These are phyloP conservation scores for Diglossa cyanea DNA, from an alignment of 2,797 vertebrate species.

Conservation along the genomic window DNA sequence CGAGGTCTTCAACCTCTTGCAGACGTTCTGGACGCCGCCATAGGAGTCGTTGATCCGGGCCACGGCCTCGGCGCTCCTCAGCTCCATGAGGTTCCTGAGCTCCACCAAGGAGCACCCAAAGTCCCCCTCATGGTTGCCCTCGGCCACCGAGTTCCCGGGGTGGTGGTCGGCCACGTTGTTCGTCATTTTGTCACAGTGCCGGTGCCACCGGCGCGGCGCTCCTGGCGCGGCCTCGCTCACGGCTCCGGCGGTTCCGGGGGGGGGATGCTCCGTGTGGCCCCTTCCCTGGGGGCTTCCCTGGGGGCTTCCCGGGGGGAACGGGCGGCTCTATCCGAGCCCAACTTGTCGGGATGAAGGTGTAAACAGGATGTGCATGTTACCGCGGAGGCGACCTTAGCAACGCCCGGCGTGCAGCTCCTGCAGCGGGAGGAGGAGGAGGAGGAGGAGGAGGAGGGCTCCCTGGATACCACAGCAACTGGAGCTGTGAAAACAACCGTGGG, in stretches of 20 bases:
- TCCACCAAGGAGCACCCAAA: constrained; percentile 86
- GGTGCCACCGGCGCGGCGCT: not conserved
- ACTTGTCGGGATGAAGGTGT: constrained; percentile 73
- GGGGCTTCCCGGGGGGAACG: constrained; percentile 33
- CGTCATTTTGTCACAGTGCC: constrained; percentile 73
- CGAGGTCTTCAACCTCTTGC: constrained; percentile 89
- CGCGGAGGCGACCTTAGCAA: constrained; percentile 78
- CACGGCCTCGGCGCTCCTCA: constrained; percentile 85
- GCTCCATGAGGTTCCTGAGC: constrained; percentile 89
- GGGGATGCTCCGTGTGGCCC: not conserved
- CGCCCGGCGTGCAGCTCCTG: constrained; percentile 72
- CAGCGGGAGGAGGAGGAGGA: not conserved
- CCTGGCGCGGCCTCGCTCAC: not conserved
- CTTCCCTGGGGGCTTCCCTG: constrained; percentile 35
- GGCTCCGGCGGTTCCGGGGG: not conserved
- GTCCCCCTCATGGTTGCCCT: constrained; percentile 86
- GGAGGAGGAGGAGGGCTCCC: constrained; percentile 64
- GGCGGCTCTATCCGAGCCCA: constrained; percentile 71
- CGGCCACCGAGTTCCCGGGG: constrained; percentile 84
- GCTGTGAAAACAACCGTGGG: constrained; percentile 70
- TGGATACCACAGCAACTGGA: constrained; percentile 77
- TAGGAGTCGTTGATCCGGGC: constrained; percentile 80
- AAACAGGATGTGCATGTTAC: constrained; percentile 80
- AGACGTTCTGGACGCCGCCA: constrained; percentile 86
- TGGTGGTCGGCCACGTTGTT: constrained; percentile 89